phyloP scores from a whole-genome alignment of 2,113 vertebrate species.

The Petromus typicus region DNA sequence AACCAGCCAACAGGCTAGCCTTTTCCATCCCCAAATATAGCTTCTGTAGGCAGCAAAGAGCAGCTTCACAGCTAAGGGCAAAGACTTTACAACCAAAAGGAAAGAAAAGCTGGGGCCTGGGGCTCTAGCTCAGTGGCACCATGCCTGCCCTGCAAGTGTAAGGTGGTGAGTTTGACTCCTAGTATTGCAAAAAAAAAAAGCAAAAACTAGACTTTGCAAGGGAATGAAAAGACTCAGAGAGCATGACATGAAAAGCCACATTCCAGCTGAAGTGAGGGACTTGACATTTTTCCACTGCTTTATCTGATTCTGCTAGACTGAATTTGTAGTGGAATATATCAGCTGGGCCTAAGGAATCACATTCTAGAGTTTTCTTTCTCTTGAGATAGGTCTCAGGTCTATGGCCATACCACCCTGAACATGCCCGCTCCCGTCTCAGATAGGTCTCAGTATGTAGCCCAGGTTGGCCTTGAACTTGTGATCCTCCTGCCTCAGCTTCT shows the following conservation, averaged over 20 bases:
- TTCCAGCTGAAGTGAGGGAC: background rate
- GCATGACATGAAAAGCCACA: background rate
- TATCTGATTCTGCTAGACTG: background rate
- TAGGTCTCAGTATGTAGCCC: background rate
- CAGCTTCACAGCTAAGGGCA: background rate
- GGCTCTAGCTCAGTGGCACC: no score
- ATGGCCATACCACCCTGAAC: no score
- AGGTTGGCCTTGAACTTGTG: background rate
- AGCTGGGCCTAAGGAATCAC: background rate
- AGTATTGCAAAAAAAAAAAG: background rate
- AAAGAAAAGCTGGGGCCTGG: background rate
- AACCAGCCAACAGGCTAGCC: background rate
- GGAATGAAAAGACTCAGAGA: background rate
- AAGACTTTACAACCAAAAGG: background rate
- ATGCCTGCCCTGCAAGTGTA: no score
- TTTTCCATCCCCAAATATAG: background rate
- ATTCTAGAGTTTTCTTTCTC: background rate
- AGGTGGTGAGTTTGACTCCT: no score
- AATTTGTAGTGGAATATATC: background rate
- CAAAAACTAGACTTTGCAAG: background rate
- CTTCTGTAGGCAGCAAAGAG: background rate
- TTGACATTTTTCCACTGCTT: background rate
- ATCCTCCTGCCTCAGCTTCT: background rate
- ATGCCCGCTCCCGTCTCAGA: no score
- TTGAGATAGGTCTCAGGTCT: background rate